phyloP scores from a whole-genome alignment of 2,888 invertebrate genomes.

The Acanthosoma haemorrhoidale region DNA sequence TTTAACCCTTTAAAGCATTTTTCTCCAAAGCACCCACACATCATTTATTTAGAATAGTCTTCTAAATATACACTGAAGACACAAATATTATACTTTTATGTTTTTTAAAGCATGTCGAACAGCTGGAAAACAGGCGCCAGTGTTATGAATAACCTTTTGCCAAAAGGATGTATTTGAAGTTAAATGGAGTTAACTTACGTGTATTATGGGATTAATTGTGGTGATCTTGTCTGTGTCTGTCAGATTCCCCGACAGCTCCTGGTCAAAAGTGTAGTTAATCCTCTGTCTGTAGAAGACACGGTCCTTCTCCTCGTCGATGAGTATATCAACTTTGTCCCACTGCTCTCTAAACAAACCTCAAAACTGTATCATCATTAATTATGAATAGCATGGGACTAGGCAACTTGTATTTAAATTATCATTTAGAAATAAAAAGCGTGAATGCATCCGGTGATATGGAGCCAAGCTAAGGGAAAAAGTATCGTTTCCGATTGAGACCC shows the following conservation, averaged over 20 bases:
- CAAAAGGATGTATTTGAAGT: not conserved
- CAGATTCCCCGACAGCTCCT: conserved; percentile 48
- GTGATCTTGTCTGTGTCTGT: conserved; percentile 52
- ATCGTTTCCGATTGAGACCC: too few relatives aligned
- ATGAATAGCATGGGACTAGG: not conserved
- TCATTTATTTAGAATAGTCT: too few relatives aligned
- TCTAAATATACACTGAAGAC: too few relatives aligned
- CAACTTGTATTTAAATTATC: too few relatives aligned
- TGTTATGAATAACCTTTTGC: not conserved
- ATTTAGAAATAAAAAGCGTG: too few relatives aligned
- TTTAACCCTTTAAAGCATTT: too few relatives aligned
- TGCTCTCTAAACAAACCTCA: conserved; percentile 33
- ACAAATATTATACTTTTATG: too few relatives aligned
- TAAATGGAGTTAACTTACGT: conserved; percentile 47
- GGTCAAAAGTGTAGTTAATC: conserved; percentile 52
- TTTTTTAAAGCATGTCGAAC: too few relatives aligned
- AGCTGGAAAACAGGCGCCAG: too few relatives aligned
- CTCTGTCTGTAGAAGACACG: conserved; percentile 53
- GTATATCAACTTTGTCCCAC: conserved; percentile 27
- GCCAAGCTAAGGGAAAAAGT: not conserved
- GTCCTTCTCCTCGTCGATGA: conserved; percentile 47
- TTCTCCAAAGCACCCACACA: too few relatives aligned
- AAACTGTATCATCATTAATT: conserved; percentile 1
- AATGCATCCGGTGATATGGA: not conserved
- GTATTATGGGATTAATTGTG: conserved; percentile 54